These are phyloP conservation scores for Taxidea taxus DNA, from an alignment of 2,113 vertebrate species.

Conservation along the genomic window DNA sequence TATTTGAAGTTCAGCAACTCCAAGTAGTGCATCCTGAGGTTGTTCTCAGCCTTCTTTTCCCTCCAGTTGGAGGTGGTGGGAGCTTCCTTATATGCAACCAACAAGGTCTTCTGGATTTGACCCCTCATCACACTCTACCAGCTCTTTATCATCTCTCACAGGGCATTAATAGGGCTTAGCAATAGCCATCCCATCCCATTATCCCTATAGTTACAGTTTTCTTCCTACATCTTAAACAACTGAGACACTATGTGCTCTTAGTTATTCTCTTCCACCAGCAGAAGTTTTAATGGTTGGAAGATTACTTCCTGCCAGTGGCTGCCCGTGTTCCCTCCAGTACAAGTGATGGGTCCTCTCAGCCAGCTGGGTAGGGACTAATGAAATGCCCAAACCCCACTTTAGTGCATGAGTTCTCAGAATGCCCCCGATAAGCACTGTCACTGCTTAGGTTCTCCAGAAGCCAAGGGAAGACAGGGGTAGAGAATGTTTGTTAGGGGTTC, in stretches of 20 bases:
- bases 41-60: not conserved
- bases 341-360: not conserved
- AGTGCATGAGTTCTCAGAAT: not conserved
- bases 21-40: not conserved
- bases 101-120: not conserved
- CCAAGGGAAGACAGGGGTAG: not conserved
- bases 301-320: not conserved
- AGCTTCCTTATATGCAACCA: not conserved
- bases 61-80: not conserved
- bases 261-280: not conserved
- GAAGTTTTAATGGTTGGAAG: not conserved
- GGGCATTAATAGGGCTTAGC: not conserved
- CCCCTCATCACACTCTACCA: not conserved
- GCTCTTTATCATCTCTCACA: not conserved
- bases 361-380: not conserved
- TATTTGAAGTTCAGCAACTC: not conserved
- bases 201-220: not conserved
- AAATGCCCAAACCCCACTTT: not conserved
- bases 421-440: not conserved
- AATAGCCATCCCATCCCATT: not conserved
- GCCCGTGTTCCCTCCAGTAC: not conserved
- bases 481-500: not conserved
- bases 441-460: not conserved
- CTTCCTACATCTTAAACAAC: not conserved
- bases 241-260: not conserved